Base-by-base conservation (phyloP, 2,888 invertebrate genomes). In the Lepidochitona cinerea region DNA sequence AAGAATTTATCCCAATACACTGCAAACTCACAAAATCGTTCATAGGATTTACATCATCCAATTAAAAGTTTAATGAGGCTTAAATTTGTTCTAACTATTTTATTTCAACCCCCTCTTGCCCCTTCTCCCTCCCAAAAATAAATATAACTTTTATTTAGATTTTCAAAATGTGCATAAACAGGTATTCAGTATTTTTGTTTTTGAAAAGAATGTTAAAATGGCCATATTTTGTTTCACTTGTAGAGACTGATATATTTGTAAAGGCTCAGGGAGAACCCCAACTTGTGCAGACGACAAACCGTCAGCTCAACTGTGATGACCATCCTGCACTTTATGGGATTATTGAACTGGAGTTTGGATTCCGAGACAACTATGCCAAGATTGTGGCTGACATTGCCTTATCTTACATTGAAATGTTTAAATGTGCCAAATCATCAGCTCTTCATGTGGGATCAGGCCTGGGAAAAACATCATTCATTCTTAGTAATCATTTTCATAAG, bases 271-370 rank as follows among this genome's bases (percentile, higher is more conserved):
- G 2, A 9, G 76, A 75, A 6, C 70, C 82, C 23, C 52, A 73
- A 9, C 76, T 36, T 4, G 79, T 81, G 0, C 72, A 77, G 1
- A 83, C 85, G 26, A 83, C 86, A 33, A 88, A 88, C 71, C 71
- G 69, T 12, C 85, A 86, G 37, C 86, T 84, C 68, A 69, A 73
- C 23, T 83, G 75, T 72, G 88, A 88, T 53, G 80, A 80, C 5
- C 54, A 74, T 35, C 71, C 73, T 26, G 74, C 83, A 9, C 73
- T 84, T 12, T 64, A 81, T n/a, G 85, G 86, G 26, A 86, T 87
- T 59, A 79, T 87, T 7, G 83, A 85, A 68, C 80, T 81, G 71
- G 89, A 89, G 75, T 88, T 87, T 79, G 86, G 85, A 37, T 85
- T 80, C 75, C 83, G 85, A 70, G 84, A 85, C 68, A 72, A 82